Base-by-base conservation (phyloP, 2,888 invertebrate species). In the Listrodromus nycthemerus region DNA sequence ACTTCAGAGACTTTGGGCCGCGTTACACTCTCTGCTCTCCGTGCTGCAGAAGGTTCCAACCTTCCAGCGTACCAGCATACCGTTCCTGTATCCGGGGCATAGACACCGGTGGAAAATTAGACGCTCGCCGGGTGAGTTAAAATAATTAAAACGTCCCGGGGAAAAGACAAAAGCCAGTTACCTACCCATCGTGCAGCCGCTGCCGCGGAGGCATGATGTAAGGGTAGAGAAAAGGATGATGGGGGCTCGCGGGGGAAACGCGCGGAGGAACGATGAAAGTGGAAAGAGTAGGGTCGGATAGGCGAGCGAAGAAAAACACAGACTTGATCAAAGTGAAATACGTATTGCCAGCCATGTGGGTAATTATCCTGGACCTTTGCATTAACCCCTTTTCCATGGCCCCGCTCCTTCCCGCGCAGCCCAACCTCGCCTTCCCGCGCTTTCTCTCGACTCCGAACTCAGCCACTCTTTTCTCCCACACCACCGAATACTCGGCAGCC, bases 331-430 rank as follows among this genome's bases (percentile, higher is more conserved):
- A 93, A 93, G 93, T 91, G 89, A 91, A 93, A 91, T 92, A 91
- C 91, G 92, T 91, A 92, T 91, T 91, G 90, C 90, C 91, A 90
- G 90, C 92, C 93, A 93, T 93, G 93, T 93, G 93, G 93, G 93
- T 93, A 93, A 93, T 93, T 93, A 93, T 91, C 92, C 90, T 91
- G 91, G 91, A 92, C 92, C 92, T 93, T 92, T 92, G 91, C 92
- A 90, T 91, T 91, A 91, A 90, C 91, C 90, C 92, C 89, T 90
- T 91, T 88, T 80, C 79, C 75, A 76, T 48, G 83, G 78, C 82
- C 74, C 65, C 80, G 61, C n/a, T 76, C 77, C 45, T 16, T 16
- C 16, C 41, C 1, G 70, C 63, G 50, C 33, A n/a, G 52, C 75
- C 79, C 65, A 80, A 73, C 55, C 84, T 79, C 76, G 76, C 79